Evolutionary conservation across 2,888 invertebrate genomes (phyloP).

Genomic region (Philaethria dido): DNA sequence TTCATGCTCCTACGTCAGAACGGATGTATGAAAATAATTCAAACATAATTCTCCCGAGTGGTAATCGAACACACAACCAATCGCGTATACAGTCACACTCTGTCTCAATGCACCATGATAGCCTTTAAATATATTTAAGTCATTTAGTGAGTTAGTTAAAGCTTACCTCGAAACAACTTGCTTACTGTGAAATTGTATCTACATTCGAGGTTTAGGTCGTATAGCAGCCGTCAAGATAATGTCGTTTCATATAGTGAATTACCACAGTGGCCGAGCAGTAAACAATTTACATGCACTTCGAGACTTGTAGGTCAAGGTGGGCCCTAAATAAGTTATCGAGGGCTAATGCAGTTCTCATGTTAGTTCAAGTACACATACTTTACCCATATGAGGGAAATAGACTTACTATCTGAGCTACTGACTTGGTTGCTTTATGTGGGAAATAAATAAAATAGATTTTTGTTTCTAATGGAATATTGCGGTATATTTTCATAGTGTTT

Average conservation of each 20-base stretch:
- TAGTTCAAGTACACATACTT: slow-evolving; percentile 49
- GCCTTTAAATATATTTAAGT: background rate
- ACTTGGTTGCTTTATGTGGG: background rate
- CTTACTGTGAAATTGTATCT: background rate
- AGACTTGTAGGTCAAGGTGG: slow-evolving; percentile 46
- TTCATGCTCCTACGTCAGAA: too few species aligned
- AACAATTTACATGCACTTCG: slow-evolving; percentile 33
- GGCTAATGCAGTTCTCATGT: slow-evolving; percentile 54
- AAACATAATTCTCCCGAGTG: too few species aligned
- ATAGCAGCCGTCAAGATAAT: background rate
- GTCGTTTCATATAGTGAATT: slow-evolving; percentile 12
- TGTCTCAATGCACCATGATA: too few species aligned
- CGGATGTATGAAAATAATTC: too few species aligned
- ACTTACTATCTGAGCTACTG: slow-evolving; percentile 26
- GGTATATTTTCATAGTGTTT: background rate
- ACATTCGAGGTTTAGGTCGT: slow-evolving; percentile 1
- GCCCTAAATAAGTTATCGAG: slow-evolving; percentile 56
- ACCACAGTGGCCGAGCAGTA: slow-evolving; percentile 22
- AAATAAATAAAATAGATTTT: background rate
- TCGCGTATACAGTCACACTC: too few species aligned
- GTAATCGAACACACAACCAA: too few species aligned
- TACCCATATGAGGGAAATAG: slow-evolving; percentile 36
- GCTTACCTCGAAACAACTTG: background rate
- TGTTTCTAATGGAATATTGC: background rate
- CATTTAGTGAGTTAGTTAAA: background rate